Evolutionary conservation across 2,888 invertebrate genomes (phyloP), one percentile per base, ranked within the genome.

Genomic region (Hyles lineata): DNA sequence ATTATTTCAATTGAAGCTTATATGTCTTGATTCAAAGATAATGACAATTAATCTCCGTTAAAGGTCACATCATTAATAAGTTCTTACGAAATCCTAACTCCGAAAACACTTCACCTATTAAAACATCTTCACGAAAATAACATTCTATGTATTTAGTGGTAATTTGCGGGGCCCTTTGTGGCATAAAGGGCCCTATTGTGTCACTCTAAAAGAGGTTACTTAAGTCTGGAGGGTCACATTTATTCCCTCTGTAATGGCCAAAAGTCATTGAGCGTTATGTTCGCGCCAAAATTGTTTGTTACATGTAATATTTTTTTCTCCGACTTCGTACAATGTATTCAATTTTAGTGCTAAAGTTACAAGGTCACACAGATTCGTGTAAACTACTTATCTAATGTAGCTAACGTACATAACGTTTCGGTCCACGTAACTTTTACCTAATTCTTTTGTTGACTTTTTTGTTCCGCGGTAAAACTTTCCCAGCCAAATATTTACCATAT

Each of bases 151-250:
- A 67, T 67, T 67, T 23, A 67, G 67, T 50, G 50, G 23, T 32
- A 43, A 67, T 43, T 67, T 67, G 23, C 59, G 43, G 43, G 60
- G 70, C 23, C 23, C 19, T 71, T 60, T 71, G 70, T 60, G 23
- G 23, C 60, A 43, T 60, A 23, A 71, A 71, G 60, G 60, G 60
- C 59, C 17, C 59, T 60, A 71, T 71, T 71, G 70, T 71, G 25
- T 71, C 35, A 43, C 70, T 43, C 35, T 25, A 23, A 71, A 71
- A 60, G 60, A 71, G 60, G 70, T 60, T 43, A 71, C 60, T 71
- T 60, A 71, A 59, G 19, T 43, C 60, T 71, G 58, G 25, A 60
- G 60, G 70, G 59, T 11, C 50, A 59, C 70, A 71, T 60, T 71
- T 60, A 71, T 71, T 71, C 60, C 23, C 23, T 9, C 35, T 60